phyloP scores from a whole-genome alignment of 2,113 vertebrate species.

The Thunnus maccoyii region DNA sequence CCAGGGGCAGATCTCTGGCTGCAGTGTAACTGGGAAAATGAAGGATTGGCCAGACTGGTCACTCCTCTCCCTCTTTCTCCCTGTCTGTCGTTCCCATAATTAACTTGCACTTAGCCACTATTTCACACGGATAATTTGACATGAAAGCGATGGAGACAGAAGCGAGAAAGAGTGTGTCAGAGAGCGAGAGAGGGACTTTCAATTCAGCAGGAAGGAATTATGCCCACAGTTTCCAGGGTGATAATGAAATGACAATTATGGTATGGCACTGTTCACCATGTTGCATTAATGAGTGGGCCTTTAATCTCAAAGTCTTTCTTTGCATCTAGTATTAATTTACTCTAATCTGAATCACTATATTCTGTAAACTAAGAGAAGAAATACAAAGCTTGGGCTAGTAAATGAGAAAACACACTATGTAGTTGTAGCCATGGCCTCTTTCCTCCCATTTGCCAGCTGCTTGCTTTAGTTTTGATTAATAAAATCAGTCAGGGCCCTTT shows the following conservation, averaged over 20 bases:
- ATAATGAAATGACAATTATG: conserved; percentile 37
- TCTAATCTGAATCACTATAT: neutral
- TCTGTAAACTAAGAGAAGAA: neutral
- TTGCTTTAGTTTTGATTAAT: conserved; percentile 41
- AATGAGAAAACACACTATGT: neutral
- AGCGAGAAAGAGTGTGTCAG: neutral
- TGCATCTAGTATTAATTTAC: neutral
- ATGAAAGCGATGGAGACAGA: conserved; percentile 39
- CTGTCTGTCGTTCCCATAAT: conserved; percentile 48
- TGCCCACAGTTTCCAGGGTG: conserved; percentile 38
- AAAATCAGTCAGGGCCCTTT: conserved; percentile 23
- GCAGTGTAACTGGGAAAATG: conserved; percentile 38
- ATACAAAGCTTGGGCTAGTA: neutral
- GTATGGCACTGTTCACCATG: conserved; percentile 3
- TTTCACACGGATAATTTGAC: conserved; percentile 44
- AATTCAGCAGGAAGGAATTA: neutral
- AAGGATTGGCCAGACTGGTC: conserved; percentile 33
- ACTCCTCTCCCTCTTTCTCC: neutral
- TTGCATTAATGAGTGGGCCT: neutral
- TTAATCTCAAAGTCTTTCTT: neutral
- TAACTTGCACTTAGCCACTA: conserved; percentile 46
- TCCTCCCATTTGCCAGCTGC: neutral
- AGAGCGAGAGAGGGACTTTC: conserved; percentile 2
- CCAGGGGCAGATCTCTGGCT: conserved; percentile 33
- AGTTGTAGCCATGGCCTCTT: neutral